A percentile compares a stretch with the other conserved stretches of the same genome.
Evolutionary conservation across 2,888 invertebrate genomes (phyloP).

Genomic region (Sesia bembeciformis): DNA sequence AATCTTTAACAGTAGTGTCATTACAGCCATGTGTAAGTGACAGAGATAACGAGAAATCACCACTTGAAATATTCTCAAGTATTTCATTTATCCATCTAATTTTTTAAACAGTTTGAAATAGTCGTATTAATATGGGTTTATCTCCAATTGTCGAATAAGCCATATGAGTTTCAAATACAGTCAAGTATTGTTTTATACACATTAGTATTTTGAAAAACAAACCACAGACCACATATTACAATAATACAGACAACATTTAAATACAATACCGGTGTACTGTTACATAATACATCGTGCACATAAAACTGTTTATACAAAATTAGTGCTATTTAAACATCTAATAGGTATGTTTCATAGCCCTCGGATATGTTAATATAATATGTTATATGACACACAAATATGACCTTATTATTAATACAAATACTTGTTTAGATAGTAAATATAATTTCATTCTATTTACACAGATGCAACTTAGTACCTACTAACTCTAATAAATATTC

Average conservation of each 20-base stretch:
- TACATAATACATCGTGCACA: slow-evolving; percentile 5
- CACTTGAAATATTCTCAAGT: too few relatives aligned
- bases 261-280: neutral
- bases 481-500: slow-evolving; percentile 10
- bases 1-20: too few relatives aligned
- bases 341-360: neutral
- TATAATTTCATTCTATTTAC: neutral
- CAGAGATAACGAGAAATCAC: too few relatives aligned
- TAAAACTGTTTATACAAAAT: slow-evolving; percentile 13
- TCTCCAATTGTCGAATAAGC: too few relatives aligned
- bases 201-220: slow-evolving; percentile 7
- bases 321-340: neutral
- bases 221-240: slow-evolving; percentile 5
- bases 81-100: too few relatives aligned
- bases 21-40: too few relatives aligned
- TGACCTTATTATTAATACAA: neutral
- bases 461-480: neutral
- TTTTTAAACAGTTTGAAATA: too few relatives aligned
- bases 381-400: neutral
- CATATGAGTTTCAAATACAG: too few relatives aligned
- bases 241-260: slow-evolving; percentile 9
- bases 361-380: neutral
- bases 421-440: neutral
- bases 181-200: too few relatives aligned
- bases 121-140: too few relatives aligned